Conservation (phyloP, 2,888 invertebrate genomes). For the Brassicogethes aeneus region DNA sequence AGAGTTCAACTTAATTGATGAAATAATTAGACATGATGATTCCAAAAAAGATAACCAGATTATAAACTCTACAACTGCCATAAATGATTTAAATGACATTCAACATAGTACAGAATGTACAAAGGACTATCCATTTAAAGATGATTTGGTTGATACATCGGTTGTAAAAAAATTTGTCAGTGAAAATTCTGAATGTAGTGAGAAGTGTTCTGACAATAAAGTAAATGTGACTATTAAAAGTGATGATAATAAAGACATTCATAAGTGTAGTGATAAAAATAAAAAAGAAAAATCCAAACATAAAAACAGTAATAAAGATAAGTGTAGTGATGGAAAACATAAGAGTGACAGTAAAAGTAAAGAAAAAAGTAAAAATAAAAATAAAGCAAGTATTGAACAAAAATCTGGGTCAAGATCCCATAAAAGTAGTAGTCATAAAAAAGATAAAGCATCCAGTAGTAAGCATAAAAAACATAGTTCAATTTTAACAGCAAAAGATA, state of each 20-base stretch:
- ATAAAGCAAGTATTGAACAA: neutral
- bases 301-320: conserved; percentile 10
- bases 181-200: neutral
- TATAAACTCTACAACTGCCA: too few relatives aligned
- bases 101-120: too few relatives aligned
- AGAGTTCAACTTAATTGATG: conserved; percentile 41
- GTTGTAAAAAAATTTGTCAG: neutral
- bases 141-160: neutral
- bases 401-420: too few relatives aligned
- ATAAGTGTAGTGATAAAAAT: conserved; percentile 10
- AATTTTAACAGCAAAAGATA: too few relatives aligned
- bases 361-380: conserved; percentile 5
- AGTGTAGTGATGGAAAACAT: conserved; percentile 15
- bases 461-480: too few relatives aligned
- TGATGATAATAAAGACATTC: conserved; percentile 7
- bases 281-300: conserved; percentile 17
- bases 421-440: conserved; percentile 1
- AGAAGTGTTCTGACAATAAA: conserved; percentile 6
- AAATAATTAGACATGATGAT: conserved; percentile 29
- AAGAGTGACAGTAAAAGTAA: conserved; percentile 13
- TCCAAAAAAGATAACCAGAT: neutral
- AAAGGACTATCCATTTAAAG: conserved; percentile 5
- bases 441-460: neutral
- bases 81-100: too few relatives aligned
- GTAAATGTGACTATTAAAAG: conserved; percentile 8